These are phyloP conservation scores for Sphaeramia orbicularis DNA, from an alignment of 2,797 vertebrate species.

Conservation along the genomic window DNA sequence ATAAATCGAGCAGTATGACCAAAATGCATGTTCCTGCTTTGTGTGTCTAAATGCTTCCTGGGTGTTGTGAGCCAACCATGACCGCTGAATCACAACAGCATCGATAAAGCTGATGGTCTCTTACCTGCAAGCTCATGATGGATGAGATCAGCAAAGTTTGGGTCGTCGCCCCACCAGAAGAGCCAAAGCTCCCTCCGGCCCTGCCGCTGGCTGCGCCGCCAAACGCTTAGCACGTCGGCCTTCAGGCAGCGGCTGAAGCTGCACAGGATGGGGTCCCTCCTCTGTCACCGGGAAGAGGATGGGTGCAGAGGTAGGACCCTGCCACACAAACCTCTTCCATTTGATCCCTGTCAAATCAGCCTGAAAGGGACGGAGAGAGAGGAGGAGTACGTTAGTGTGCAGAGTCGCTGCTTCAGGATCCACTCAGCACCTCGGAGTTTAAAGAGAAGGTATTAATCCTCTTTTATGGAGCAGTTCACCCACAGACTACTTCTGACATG, in stretches of 20 bases:
- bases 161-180: constrained; percentile 99
- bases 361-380: constrained; percentile 70
- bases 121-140: constrained; percentile 96
- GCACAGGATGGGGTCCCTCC: constrained; percentile 98
- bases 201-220: constrained; percentile 95
- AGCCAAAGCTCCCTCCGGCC: constrained; percentile 97
- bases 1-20: too few species aligned
- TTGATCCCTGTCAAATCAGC: constrained; percentile 99
- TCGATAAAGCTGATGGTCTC: constrained; percentile 8
- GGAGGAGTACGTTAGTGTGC: constrained; percentile 35
- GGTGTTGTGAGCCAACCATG: constrained; percentile 16
- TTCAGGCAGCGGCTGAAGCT: constrained; percentile 98
- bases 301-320: constrained; percentile 96
- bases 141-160: constrained; percentile 95
- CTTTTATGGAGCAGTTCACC: constrained; percentile 56
- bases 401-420: constrained; percentile 54
- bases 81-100: constrained; percentile 17
- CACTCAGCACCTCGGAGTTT: constrained; percentile 65
- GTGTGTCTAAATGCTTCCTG: constrained; percentile 7
- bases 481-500: constrained; percentile 24
- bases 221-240: constrained; percentile 95
- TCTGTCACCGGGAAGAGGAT: constrained; percentile 98
- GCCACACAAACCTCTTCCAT: constrained; percentile 98
- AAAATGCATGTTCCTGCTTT: background rate
- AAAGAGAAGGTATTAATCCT: constrained; percentile 70